Evolutionary conservation across 2,888 invertebrate genomes (phyloP).

Genomic region (Leistus spinibarbis): DNA sequence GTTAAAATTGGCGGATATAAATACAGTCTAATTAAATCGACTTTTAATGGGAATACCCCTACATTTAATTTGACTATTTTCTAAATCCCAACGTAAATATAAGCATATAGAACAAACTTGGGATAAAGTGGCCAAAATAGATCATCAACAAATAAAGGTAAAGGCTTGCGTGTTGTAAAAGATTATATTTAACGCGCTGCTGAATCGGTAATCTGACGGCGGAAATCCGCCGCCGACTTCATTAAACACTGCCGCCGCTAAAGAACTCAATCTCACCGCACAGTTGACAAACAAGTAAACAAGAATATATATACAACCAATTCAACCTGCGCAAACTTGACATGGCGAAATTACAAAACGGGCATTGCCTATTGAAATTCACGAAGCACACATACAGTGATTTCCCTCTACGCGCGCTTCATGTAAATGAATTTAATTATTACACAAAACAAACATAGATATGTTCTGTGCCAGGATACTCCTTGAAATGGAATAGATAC

Average conservation of each 20-base stretch:
- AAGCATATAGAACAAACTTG: not conserved
- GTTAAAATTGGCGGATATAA: too few relatives aligned
- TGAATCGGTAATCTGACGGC: not conserved
- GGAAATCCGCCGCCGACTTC: slow-evolving; percentile 8
- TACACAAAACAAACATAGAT: too few relatives aligned
- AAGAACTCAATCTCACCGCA: not conserved
- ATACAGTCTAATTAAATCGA: too few relatives aligned
- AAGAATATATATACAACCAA: not conserved
- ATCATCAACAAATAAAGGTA: not conserved
- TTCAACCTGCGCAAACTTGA: not conserved
- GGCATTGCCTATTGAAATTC: not conserved
- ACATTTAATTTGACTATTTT: too few relatives aligned
- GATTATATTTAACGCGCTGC: not conserved
- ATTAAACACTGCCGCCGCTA: not conserved
- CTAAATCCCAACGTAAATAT: not conserved
- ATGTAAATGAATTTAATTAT: too few relatives aligned
- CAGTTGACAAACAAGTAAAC: slow-evolving; percentile 1
- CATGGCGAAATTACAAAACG: not conserved
- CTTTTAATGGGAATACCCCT: too few relatives aligned
- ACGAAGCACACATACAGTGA: too few relatives aligned
- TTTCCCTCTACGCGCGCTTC: too few relatives aligned
- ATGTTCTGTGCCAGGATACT: too few relatives aligned
- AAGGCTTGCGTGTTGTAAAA: not conserved
- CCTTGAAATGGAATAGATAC: too few relatives aligned
- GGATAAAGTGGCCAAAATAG: not conserved